Percentiles rank a stretch among this genome's conserved stretches.
These are phyloP conservation scores for Tribolium madens DNA, from an alignment of 1,140 invertebrate genomes.

Conservation along the genomic window DNA sequence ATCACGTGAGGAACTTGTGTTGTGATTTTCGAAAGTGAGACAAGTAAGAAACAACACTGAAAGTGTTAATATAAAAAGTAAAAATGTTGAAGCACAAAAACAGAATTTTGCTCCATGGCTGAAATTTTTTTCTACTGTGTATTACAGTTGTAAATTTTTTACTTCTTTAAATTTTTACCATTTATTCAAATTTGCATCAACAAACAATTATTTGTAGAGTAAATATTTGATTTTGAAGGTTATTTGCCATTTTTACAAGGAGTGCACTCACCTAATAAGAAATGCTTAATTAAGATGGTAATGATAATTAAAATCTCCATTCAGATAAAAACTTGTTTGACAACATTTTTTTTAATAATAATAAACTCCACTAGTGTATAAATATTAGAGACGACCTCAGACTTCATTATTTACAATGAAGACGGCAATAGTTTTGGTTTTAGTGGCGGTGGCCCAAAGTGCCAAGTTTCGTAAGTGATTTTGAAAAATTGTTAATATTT, in stretches of 20 bases:
- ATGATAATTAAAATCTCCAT: neutral
- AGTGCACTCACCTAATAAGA: neutral
- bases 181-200: neutral
- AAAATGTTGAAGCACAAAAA: too few relatives aligned
- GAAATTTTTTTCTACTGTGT: too few relatives aligned
- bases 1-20: too few relatives aligned
- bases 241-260: neutral
- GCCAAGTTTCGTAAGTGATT: conserved; percentile 16
- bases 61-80: too few relatives aligned
- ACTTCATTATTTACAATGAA: neutral
- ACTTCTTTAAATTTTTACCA: too few relatives aligned
- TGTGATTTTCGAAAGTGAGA: too few relatives aligned
- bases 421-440: neutral
- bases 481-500: neutral
- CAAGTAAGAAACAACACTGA: too few relatives aligned
- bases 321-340: neutral
- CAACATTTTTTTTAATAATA: neutral
- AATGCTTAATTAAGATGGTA: neutral
- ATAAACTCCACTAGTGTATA: neutral
- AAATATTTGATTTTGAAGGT: neutral
- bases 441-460: neutral
- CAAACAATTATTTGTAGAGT: neutral
- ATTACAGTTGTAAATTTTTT: neutral
- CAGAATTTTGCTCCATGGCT: too few relatives aligned
- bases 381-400: neutral